Evolutionary conservation across 2,113 vertebrate genomes (phyloP), one percentile per base, ranked within the genome.

Genomic region (Lepus europaeus): DNA sequence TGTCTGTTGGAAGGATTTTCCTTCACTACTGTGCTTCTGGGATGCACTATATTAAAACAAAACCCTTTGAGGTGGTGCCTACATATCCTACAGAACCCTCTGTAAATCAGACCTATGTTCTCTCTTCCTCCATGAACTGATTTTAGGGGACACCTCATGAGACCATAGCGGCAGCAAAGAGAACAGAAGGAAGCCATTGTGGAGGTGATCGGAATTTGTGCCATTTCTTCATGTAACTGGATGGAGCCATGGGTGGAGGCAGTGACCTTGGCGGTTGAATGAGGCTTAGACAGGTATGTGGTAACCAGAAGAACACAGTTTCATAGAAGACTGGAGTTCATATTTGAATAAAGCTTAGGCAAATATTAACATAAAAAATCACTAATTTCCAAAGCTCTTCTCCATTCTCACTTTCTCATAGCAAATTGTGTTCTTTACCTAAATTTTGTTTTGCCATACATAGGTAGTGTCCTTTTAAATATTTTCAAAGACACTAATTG

Each of bases 21-120:
- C 6, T 70, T 77, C 63, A 39, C 13, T 16, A 1, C 51, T 81
- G 8, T 3, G 20, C 12, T 64, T 22, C n/a, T 14, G 2, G 6
- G 12, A 82, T 82, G 68, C 70, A 3, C 10, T 23, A 51, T 6
- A 19, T 70, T 19, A 49, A 23, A 13, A 16, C 3, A 2, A 1
- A 4, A 6, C 19, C 31, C 6, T 61, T 74, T 51, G 0, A 6
- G 1, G 13, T 33, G 56, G 3, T 69, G 5, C 16, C 31, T 51
- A 19, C 2, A 13, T 39, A 33, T n/a, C 2, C 0, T 13, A 0
- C 1, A 59, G 19, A 70, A 7, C 1, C 23, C 29, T 36, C 27
- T 45, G 11, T 29, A 53, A 76, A 77, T 8, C 17, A 78, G 39
- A 25, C 6, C 45, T 8, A 17, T 4, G 5, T 63, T 39, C 66